Evolutionary conservation across 2,113 vertebrate genomes (phyloP).

Genomic region (Xerus inauris): DNA sequence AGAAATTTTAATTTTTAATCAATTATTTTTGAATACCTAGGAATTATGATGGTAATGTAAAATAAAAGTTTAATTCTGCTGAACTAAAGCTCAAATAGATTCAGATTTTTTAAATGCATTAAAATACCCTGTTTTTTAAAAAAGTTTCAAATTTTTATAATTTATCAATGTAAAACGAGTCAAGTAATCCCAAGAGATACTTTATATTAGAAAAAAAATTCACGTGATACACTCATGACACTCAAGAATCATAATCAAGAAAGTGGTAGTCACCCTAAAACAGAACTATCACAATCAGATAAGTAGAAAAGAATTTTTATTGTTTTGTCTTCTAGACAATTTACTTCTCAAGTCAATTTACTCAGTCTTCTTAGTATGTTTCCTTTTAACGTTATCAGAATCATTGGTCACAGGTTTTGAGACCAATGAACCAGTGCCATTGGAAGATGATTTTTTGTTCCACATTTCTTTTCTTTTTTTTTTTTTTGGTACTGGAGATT

Average conservation of each 20-base stretch:
- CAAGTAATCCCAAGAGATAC: conserved; percentile 73
- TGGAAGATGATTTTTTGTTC: conserved; percentile 77
- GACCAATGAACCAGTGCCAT: conserved; percentile 69
- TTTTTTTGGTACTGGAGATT: too few species aligned
- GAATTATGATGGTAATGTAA: conserved; percentile 53
- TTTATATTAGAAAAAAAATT: conserved; percentile 71
- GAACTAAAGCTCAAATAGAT: conserved; percentile 59
- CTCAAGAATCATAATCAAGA: conserved; percentile 69
- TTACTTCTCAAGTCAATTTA: conserved; percentile 57
- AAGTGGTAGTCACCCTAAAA: conserved; percentile 57
- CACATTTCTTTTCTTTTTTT: conserved; percentile 79
- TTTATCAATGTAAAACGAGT: conserved; percentile 81
- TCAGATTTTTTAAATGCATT: conserved; percentile 54
- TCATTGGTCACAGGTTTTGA: conserved; percentile 56
- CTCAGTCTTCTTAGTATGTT: conserved; percentile 83
- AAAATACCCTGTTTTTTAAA: conserved; percentile 48
- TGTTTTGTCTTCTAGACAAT: conserved; percentile 55
- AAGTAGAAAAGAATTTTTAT: background rate
- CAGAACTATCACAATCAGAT: conserved; percentile 63
- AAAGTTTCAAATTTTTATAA: background rate
- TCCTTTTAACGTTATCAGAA: conserved; percentile 68
- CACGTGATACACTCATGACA: conserved; percentile 68
- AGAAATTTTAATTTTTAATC: background rate
- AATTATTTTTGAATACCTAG: conserved; percentile 25
- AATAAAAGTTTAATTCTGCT: conserved; percentile 59